A percentile compares a stretch with the other conserved stretches of the same genome.
Evolutionary conservation across 2,113 vertebrate species (phyloP).

Genomic region (Typhlomys cinereus): DNA sequence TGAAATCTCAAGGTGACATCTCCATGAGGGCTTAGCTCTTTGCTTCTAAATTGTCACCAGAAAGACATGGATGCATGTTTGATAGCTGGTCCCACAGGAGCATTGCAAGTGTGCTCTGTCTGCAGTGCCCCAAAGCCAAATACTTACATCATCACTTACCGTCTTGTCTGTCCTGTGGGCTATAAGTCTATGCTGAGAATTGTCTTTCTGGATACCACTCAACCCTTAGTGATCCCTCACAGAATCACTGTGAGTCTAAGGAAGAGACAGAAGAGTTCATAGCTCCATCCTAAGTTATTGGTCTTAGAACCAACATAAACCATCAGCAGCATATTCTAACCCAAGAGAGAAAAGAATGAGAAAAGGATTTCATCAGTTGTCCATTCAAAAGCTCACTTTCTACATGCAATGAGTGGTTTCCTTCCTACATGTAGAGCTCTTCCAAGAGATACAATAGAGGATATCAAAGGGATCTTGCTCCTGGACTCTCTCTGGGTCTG

Average conservation of each 20-base stretch:
- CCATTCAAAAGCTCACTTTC: not conserved
- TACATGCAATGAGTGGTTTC: not conserved
- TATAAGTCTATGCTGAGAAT: not conserved
- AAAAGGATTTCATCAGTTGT: not conserved
- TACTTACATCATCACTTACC: not conserved
- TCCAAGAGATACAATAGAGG: no score
- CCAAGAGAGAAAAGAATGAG: not conserved
- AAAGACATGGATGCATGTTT: not conserved
- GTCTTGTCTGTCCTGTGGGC: not conserved
- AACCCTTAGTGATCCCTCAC: not conserved
- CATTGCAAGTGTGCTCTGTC: not conserved
- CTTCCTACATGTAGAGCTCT: not conserved
- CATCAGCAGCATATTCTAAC: not conserved
- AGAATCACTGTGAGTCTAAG: no score
- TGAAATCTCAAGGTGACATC: slow-evolving; percentile 25
- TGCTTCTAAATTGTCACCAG: not conserved
- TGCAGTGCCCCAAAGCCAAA: not conserved
- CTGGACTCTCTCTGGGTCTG: no score
- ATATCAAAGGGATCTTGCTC: no score
- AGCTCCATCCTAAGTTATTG: not conserved
- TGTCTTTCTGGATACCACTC: not conserved
- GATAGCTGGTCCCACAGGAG: not conserved
- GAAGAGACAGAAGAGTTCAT: not conserved
- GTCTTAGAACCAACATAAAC: not conserved
- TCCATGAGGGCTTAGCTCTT: not conserved